phyloP scores from a whole-genome alignment of 53 echinoderm and acorn worm species.

The Astropecten irregularis region DNA sequence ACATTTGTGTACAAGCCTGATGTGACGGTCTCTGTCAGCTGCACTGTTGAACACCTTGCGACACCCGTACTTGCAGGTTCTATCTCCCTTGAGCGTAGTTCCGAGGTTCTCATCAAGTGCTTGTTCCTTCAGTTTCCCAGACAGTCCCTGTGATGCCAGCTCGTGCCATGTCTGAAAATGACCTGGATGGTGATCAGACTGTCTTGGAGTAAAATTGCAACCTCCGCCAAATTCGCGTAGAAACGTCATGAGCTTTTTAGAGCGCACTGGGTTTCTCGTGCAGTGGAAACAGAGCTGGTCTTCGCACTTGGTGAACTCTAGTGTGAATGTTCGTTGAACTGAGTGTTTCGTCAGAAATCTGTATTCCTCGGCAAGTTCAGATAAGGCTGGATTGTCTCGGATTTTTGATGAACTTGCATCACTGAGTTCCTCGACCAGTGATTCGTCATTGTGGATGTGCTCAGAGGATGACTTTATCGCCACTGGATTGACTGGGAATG shows the following conservation, averaged over 20 bases:
- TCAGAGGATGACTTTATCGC: neutral
- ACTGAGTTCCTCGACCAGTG: neutral
- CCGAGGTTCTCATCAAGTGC: constrained; percentile 3
- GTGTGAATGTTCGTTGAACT: neutral
- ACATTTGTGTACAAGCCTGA: neutral
- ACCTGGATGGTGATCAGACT: neutral
- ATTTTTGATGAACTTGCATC: neutral
- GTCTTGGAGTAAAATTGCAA: neutral
- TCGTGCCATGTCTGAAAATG: constrained; percentile 11
- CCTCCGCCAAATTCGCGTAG: constrained; percentile 8
- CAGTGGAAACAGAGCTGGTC: constrained; percentile 18
- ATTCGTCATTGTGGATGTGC: neutral
- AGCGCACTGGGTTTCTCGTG: neutral
- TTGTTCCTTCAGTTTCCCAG: neutral
- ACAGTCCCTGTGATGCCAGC: neutral
- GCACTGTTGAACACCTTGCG: neutral
- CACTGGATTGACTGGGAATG: neutral
- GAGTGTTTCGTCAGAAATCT: constrained; percentile 19
- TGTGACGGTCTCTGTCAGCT: constrained; percentile 5
- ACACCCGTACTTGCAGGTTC: neutral
- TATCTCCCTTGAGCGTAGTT: neutral
- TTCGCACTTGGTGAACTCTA: constrained; percentile 40
- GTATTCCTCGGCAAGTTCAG: neutral
- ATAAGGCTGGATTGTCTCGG: neutral
- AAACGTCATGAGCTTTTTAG: constrained; percentile 21